These are phyloP conservation scores for Acanthosoma haemorrhoidale DNA, from an alignment of 2,888 invertebrate genomes.

Conservation along the genomic window DNA sequence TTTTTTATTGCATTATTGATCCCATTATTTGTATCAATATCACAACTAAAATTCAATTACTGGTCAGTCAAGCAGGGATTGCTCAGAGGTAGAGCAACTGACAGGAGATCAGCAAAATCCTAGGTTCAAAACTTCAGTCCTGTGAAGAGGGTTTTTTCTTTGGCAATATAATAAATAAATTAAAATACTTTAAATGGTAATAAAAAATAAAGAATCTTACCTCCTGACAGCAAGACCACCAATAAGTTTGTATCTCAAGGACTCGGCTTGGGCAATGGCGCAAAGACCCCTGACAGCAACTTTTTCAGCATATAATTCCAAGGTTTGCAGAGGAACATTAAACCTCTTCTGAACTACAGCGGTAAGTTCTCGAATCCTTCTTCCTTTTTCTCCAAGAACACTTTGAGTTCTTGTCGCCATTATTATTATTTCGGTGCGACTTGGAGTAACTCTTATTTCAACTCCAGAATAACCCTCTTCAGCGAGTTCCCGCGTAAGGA, in stretches of 20 bases:
- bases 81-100: no score
- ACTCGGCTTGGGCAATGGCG: slow-evolving; percentile 99
- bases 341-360: slow-evolving; percentile 98
- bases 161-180: no score
- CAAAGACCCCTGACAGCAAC: slow-evolving; percentile 96
- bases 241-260: slow-evolving; percentile 95
- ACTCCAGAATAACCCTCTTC: slow-evolving; percentile 99
- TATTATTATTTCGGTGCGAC: slow-evolving; percentile 97
- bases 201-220: slow-evolving; percentile 43
- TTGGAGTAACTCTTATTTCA: slow-evolving; percentile 95
- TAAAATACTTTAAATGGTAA: no score
- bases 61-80: no score
- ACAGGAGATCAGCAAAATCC: no score
- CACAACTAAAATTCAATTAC: no score
- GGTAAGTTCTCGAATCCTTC: slow-evolving; percentile 94
- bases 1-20: no score
- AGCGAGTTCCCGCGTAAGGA: slow-evolving; percentile 94
- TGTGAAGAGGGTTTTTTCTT: no score
- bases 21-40: no score
- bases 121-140: no score
- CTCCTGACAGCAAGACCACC: slow-evolving; percentile 78
- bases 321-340: slow-evolving; percentile 89
- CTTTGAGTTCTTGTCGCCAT: slow-evolving; percentile 98
- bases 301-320: slow-evolving; percentile 98
- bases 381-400: slow-evolving; percentile 95